phyloP scores from a whole-genome alignment of 92 coral and sea anemone genomes.

The Metridium senile region DNA sequence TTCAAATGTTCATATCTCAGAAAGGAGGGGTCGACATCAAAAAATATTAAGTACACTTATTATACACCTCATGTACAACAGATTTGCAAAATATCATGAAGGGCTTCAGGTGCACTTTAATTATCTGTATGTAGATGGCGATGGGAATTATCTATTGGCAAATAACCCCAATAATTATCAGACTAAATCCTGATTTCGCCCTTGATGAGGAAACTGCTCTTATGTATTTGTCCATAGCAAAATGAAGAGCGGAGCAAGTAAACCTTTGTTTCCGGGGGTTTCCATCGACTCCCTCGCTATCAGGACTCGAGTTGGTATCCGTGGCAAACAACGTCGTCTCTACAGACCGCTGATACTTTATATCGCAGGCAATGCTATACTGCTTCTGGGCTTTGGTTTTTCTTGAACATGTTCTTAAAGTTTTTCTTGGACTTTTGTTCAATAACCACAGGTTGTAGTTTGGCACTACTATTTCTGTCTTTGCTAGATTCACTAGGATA shows the following conservation, averaged over 20 bases:
- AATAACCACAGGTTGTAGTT: constrained; percentile 20
- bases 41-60: too few relatives aligned
- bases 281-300: too few relatives aligned
- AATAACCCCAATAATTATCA: not conserved
- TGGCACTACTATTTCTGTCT: constrained; percentile 34
- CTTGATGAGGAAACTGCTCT: not conserved
- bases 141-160: not conserved
- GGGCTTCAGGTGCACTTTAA: too few relatives aligned
- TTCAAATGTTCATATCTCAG: too few relatives aligned
- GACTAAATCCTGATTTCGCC: not conserved
- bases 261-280: too few relatives aligned
- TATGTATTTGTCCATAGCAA: not conserved
- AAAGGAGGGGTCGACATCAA: too few relatives aligned
- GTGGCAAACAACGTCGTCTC: too few relatives aligned
- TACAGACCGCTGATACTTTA: not conserved
- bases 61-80: too few relatives aligned
- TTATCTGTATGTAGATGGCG: not conserved
- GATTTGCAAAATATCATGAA: too few relatives aligned
- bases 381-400: constrained; percentile 19
- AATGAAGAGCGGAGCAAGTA: not conserved
- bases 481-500: constrained; percentile 26
- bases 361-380: constrained; percentile 20
- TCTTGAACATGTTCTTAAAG: constrained; percentile 28
- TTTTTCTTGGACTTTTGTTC: constrained; percentile 18
- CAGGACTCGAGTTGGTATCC: too few relatives aligned